Conservation (phyloP, 2,888 invertebrate genomes). For the Dynastes hyllus region DNA sequence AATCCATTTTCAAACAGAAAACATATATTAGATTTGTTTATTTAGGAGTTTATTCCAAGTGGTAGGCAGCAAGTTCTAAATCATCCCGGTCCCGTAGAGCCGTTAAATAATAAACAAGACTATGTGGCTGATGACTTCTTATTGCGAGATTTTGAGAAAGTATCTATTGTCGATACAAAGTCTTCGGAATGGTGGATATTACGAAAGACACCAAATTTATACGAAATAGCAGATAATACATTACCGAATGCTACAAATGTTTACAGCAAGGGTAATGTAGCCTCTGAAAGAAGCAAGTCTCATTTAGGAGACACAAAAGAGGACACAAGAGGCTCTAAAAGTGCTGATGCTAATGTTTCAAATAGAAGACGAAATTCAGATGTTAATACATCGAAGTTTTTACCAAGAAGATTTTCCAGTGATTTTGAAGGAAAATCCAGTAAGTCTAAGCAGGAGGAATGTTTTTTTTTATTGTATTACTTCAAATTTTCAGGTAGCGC, state of each 20-base stretch:
- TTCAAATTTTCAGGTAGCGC: conserved; percentile 17
- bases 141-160: conserved; percentile 83
- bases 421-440: conserved; percentile 50
- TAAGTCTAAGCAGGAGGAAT: conserved; percentile 3
- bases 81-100: conserved; percentile 82
- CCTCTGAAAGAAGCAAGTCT: conserved; percentile 43
- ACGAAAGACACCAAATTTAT: conserved; percentile 65
- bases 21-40: conserved; percentile 34
- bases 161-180: conserved; percentile 80
- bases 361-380: conserved; percentile 65
- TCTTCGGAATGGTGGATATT: conserved; percentile 75
- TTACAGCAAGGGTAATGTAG: conserved; percentile 24
- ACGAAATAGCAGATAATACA: conserved; percentile 15
- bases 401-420: conserved; percentile 39
- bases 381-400: conserved; percentile 58
- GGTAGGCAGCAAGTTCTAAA: conserved; percentile 86
- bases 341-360: conserved; percentile 60
- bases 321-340: conserved; percentile 63
- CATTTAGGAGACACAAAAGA: conserved; percentile 60
- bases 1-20: conserved; percentile 51
- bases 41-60: conserved; percentile 89
- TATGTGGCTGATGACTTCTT: conserved; percentile 71
- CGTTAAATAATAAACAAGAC: conserved; percentile 50
- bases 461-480: background rate
- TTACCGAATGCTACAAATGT: conserved; percentile 22